A percentile compares a stretch with the other conserved stretches of the same genome.
phyloP scores from a whole-genome alignment of 2,113 vertebrate species.

The Leucoraja erinaceus region DNA sequence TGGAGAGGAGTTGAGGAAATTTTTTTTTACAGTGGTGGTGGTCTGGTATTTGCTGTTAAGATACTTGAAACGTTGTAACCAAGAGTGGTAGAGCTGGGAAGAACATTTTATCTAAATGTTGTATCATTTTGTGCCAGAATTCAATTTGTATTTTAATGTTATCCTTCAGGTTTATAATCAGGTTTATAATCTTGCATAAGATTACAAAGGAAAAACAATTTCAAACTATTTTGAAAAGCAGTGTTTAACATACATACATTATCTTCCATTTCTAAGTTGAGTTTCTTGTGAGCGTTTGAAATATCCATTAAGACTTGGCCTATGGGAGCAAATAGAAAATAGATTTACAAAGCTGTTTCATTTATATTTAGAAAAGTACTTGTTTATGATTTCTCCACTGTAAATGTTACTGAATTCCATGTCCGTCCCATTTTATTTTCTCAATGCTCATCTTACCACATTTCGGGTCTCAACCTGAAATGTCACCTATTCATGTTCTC shows the following conservation, averaged over 20 bases:
- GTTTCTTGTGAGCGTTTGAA: constrained; percentile 76
- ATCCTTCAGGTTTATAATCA: no score
- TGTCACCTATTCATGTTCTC: no score
- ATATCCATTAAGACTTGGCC: constrained; percentile 87
- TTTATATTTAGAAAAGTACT: background rate
- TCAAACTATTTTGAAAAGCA: background rate
- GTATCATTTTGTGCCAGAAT: no score
- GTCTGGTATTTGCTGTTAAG: no score
- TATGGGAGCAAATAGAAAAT: constrained; percentile 45
- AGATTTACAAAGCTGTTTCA: background rate
- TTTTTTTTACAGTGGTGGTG: no score
- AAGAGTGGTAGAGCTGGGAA: no score
- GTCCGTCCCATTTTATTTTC: background rate
- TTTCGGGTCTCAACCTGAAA: no score
- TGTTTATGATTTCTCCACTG: background rate
- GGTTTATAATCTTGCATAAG: background rate
- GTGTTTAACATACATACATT: constrained; percentile 65
- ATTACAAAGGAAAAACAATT: background rate
- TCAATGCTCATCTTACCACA: background rate
- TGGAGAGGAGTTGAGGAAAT: no score
- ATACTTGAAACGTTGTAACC: no score
- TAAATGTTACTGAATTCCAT: background rate
- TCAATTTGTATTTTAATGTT: no score
- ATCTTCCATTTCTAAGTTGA: constrained; percentile 80
- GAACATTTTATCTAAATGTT: no score